Percentiles rank a stretch among this genome's conserved stretches.
Evolutionary conservation across 2,888 invertebrate genomes (phyloP).

Genomic region (Hyppa rectilinea): DNA sequence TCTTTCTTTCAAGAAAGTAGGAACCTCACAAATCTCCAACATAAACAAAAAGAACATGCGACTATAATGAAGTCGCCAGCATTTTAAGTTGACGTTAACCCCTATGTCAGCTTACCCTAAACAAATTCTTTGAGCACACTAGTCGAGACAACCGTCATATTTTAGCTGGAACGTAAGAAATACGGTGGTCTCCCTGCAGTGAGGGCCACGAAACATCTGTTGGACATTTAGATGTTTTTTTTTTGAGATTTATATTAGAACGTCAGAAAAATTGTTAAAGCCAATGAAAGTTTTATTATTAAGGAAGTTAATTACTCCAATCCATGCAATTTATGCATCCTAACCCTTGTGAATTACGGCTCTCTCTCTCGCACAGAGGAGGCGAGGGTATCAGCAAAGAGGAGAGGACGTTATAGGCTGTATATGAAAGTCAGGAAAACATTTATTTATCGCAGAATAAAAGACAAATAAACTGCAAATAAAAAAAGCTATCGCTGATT

Average conservation of each 20-base stretch:
- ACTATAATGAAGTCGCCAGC: constrained; percentile 43
- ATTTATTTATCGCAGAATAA: too few relatives aligned
- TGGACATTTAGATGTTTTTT: background rate
- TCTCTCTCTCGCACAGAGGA: too few relatives aligned
- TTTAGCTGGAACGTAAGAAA: constrained; percentile 68
- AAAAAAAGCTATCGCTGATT: too few relatives aligned
- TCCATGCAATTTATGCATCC: too few relatives aligned
- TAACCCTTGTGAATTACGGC: too few relatives aligned
- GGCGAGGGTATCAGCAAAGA: too few relatives aligned
- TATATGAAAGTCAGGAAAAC: too few relatives aligned
- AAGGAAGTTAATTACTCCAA: too few relatives aligned
- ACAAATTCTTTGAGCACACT: constrained; percentile 67
- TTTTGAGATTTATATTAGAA: background rate
- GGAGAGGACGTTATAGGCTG: too few relatives aligned
- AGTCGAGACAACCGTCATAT: constrained; percentile 65
- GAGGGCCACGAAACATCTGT: constrained; percentile 31
- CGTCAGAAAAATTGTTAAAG: background rate
- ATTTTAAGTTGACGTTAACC: constrained; percentile 53
- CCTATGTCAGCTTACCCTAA: constrained; percentile 56
- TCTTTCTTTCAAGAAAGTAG: background rate
- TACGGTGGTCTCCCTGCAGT: constrained; percentile 44
- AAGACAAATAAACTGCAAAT: too few relatives aligned
- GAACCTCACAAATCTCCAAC: constrained; percentile 4
- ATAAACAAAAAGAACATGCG: constrained; percentile 17
- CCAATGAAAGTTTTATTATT: too few relatives aligned